Conservation (phyloP, 2,888 invertebrate genomes). For the Cataglyphis altisquamis region DNA sequence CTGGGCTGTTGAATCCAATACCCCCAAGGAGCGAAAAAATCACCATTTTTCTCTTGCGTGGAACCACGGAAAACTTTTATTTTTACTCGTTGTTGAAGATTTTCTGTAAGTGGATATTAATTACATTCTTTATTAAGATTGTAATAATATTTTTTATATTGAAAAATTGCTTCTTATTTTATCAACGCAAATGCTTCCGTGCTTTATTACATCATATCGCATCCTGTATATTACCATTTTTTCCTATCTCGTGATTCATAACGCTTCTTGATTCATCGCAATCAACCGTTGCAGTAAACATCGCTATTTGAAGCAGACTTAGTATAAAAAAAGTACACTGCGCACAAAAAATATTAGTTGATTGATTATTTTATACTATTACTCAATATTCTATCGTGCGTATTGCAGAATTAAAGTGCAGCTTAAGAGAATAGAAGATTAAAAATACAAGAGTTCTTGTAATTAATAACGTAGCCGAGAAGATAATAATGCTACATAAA, state of each 20-base stretch:
- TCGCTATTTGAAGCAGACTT: slow-evolving; percentile 23
- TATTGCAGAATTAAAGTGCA: neutral
- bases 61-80: slow-evolving; percentile 84
- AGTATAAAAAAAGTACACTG: neutral
- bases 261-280: neutral
- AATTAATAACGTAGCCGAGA: neutral
- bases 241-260: neutral
- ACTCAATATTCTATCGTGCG: neutral
- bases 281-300: neutral
- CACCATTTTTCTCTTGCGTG: slow-evolving; percentile 78
- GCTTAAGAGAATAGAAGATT: neutral
- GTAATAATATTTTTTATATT: neutral
- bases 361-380: neutral
- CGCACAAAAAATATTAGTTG: neutral
- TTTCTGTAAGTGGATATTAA: slow-evolving; percentile 64
- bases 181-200: neutral
- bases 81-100: slow-evolving; percentile 80
- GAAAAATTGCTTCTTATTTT: neutral
- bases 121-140: neutral
- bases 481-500: neutral
- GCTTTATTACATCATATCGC: neutral
- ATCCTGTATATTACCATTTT: slow-evolving; percentile 15
- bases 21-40: slow-evolving; percentile 82
- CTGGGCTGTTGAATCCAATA: slow-evolving; percentile 83
- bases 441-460: neutral